Conservation (phyloP, 2,797 vertebrate species). For the Leptodactylus fallax region DNA sequence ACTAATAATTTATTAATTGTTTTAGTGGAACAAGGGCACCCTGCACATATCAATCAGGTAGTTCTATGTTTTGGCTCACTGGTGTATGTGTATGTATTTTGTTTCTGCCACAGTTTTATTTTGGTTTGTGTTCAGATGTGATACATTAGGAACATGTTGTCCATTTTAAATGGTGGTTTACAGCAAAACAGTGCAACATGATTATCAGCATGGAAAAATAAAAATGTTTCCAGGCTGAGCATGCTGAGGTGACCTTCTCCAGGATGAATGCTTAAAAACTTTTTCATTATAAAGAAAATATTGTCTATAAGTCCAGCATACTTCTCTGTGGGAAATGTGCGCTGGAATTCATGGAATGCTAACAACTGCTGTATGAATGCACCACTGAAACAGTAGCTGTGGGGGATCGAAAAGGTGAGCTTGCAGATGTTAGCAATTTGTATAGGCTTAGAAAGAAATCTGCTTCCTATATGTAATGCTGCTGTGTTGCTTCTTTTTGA, state of each 20-base stretch:
- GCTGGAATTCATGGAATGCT: conserved; percentile 1
- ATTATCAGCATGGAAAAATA: neutral
- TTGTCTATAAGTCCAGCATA: neutral
- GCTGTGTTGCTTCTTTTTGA: neutral
- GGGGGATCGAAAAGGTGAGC: neutral
- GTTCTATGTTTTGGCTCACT: no score
- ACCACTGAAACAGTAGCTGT: neutral
- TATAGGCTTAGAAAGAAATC: conserved; percentile 37
- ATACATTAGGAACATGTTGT: neutral
- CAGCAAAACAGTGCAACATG: neutral
- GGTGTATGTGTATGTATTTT: neutral
- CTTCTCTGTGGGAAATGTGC: neutral
- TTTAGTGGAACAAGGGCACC: no score
- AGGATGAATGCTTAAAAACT: neutral
- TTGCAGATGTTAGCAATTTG: conserved; percentile 23
- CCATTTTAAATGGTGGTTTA: neutral
- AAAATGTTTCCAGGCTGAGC: neutral
- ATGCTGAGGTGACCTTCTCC: neutral
- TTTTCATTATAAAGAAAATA: conserved; percentile 1
- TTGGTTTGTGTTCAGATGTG: neutral
- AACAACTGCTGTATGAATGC: neutral
- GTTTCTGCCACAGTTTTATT: neutral
- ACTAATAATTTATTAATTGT: no score
- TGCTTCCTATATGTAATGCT: neutral
- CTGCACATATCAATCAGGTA: no score